phyloP scores from a whole-genome alignment of 2,113 vertebrate genomes.

The Chinchilla lanigera region DNA sequence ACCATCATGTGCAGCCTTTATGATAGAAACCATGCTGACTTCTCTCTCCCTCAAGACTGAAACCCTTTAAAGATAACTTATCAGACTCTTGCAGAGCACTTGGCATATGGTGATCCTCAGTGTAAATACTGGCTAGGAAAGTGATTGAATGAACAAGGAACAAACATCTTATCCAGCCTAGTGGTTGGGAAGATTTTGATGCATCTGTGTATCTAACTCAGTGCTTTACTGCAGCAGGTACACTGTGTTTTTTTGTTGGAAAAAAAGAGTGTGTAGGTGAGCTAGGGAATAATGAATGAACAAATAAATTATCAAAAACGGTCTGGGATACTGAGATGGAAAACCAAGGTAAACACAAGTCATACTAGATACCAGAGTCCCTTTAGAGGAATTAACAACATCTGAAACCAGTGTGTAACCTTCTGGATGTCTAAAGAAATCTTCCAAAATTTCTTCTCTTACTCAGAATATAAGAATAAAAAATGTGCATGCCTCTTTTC shows the following conservation, averaged over 20 bases:
- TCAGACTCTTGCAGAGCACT: neutral
- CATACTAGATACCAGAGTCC: neutral
- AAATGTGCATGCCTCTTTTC: neutral
- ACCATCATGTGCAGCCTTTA: neutral
- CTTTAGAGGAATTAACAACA: neutral
- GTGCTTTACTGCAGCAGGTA: neutral
- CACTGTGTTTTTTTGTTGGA: neutral
- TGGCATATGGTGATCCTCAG: neutral
- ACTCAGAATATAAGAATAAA: constrained; percentile 32
- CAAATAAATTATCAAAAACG: neutral
- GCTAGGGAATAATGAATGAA: neutral
- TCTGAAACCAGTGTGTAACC: neutral
- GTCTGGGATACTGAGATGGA: neutral
- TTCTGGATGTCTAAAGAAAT: constrained; percentile 10
- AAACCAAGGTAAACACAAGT: neutral
- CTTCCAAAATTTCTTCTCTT: neutral
- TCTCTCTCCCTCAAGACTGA: neutral
- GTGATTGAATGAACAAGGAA: neutral
- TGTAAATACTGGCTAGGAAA: neutral
- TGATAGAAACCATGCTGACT: neutral
- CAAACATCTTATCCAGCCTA: neutral
- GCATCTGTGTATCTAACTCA: neutral
- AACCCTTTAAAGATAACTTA: neutral
- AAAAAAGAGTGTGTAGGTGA: neutral
- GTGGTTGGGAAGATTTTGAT: neutral